A percentile compares a stretch with the other conserved stretches of the same genome.
Conservation (phyloP, 2,113 vertebrate genomes). For the Bos javanicus region DNA sequence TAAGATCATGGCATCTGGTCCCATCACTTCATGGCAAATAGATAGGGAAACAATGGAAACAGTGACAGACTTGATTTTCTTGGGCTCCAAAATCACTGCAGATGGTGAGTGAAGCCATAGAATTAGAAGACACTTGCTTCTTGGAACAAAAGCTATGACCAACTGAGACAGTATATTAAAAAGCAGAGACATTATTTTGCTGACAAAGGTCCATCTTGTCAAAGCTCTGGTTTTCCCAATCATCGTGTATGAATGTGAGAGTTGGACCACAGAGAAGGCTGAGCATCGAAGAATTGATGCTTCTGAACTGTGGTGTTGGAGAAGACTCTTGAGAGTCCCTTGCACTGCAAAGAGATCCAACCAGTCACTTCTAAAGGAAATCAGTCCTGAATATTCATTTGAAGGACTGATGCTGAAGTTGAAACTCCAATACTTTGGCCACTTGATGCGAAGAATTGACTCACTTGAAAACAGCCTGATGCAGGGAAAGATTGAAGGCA, state of each 20-base stretch:
- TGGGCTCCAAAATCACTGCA: background rate
- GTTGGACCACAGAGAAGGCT: background rate
- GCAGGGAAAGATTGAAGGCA: background rate
- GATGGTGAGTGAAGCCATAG: background rate
- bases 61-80: background rate
- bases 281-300: fast-evolving
- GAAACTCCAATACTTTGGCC: background rate
- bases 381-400: background rate
- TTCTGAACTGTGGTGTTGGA: background rate
- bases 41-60: background rate
- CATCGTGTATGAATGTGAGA: background rate
- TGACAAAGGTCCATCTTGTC: background rate
- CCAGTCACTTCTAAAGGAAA: background rate
- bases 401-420: background rate
- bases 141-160: background rate
- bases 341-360: background rate
- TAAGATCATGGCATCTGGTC: background rate
- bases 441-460: fast-evolving
- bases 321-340: background rate
- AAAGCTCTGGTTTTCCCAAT: background rate
- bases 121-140: background rate
- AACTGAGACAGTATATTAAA: background rate
- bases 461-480: background rate
- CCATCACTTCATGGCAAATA: background rate
- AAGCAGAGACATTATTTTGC: background rate